Evolutionary conservation across 2,797 vertebrate species (phyloP).

Genomic region (Euphonia xanthogaster): DNA sequence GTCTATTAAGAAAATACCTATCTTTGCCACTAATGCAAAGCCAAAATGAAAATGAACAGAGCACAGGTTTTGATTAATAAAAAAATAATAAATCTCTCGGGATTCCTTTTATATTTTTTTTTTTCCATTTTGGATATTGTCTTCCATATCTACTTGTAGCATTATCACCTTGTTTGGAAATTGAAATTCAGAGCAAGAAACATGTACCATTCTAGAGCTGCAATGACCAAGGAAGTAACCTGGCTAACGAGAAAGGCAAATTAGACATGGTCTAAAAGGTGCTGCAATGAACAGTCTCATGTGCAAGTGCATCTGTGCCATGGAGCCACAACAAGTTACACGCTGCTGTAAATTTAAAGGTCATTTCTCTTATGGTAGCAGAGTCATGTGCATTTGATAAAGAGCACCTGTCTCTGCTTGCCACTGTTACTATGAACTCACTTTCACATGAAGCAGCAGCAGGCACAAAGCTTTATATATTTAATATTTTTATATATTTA

Average conservation of each 20-base stretch:
- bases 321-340: accelerated
- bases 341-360: neutral
- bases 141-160: neutral
- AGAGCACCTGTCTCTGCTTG: neutral
- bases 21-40: neutral
- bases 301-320: neutral
- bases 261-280: neutral
- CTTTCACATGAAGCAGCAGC: neutral
- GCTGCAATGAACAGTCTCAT: neutral
- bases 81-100: neutral
- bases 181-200: neutral
- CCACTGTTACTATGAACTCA: neutral
- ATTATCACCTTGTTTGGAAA: neutral
- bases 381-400: neutral
- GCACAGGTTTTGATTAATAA: neutral
- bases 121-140: neutral
- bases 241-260: neutral
- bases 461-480: neutral
- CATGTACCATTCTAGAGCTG: neutral
- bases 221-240: neutral
- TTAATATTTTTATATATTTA: neutral
- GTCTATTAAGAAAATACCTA: neutral
- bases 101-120: neutral
- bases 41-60: neutral
- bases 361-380: neutral